Evolutionary conservation across 2,797 vertebrate genomes (phyloP), one percentile per base, ranked within the genome.

Genomic region (Pseudocheirus occidentalis): DNA sequence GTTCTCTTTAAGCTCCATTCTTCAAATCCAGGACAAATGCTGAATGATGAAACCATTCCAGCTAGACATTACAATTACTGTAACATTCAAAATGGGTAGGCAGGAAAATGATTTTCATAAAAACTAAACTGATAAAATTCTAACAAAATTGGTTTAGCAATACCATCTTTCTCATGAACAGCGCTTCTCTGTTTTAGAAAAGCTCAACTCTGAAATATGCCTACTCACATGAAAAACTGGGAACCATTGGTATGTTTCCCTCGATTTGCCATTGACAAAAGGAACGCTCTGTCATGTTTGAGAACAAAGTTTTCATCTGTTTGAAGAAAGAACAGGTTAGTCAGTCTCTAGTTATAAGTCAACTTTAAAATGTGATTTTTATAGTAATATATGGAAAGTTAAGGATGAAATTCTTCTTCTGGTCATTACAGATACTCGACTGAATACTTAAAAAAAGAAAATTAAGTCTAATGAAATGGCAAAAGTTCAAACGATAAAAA

Each of bases 251-350:
- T 99, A 99, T 99, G 99, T 98, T 99, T 99, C 98, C 99, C 99
- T 96, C 99, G 99, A 98, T 99, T 99, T 99, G 99, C 99, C 99
- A 99, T 99, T 96, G 99, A 99, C 99, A 99, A 98, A 98, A 99
- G 99, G 99, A 99, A 99, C 95, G 99, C 99, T 99, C 99, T 99
- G 99, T 99, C 99, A 96, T 99, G 99, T 99, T 99, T 99, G 99
- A 99, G 99, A 99, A 99, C 99, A 99, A 99, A 99, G 99, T 99
- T 99, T 99, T 99, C 99, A 98, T 99, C 99, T 99, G 99, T 99
- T 96, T 97, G 98, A 98, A 98, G 98, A 98, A 99, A 99, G 99
- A 98, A 97, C 94, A 98, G 96, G 96, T 96, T 97, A 96, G 97
- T 99, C 98, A 99, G 98, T 96, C 96, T 97, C 97, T 94, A 97